Conservation (phyloP, 23 tunicate species). For the Halocynthia roretzi region DNA sequence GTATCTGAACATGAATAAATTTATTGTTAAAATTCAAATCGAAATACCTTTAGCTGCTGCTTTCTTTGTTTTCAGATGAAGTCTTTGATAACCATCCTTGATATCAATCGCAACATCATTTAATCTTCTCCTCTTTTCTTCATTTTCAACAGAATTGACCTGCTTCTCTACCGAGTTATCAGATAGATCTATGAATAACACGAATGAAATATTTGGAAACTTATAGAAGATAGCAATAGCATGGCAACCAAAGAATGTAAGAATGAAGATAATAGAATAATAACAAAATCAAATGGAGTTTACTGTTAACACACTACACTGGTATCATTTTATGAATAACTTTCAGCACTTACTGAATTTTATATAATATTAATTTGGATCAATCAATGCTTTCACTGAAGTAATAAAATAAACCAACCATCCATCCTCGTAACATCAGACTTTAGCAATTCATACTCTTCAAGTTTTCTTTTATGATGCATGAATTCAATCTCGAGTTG, state of each 20-base stretch:
- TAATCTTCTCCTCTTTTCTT: constrained; percentile 7
- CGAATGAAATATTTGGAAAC: not conserved
- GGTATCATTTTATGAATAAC: too few relatives aligned
- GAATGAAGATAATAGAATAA: too few relatives aligned
- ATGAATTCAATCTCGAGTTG: constrained; percentile 40
- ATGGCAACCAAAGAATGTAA: too few relatives aligned
- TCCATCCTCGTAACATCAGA: constrained; percentile 10
- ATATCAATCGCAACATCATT: constrained; percentile 21
- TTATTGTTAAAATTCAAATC: not conserved
- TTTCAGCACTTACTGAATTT: too few relatives aligned
- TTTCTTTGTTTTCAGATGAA: constrained; percentile 14
- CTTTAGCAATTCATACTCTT: constrained; percentile 29
- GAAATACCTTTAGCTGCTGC: constrained; percentile 4
- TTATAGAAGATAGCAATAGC: not conserved
- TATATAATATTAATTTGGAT: too few relatives aligned
- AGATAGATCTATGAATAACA: constrained; percentile 1
- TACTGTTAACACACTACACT: too few relatives aligned
- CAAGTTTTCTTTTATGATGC: constrained; percentile 49
- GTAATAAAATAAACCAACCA: constrained; percentile 2
- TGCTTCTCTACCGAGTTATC: constrained; percentile 36
- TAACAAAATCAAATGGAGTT: too few relatives aligned
- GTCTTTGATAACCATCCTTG: constrained; percentile 21
- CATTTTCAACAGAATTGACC: constrained; percentile 1
- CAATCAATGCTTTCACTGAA: too few relatives aligned
- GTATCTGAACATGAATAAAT: not conserved